Percentiles rank a stretch among this genome's conserved stretches.
phyloP scores from a whole-genome alignment of 2,113 vertebrate species.

The Corvus moneduloides region DNA sequence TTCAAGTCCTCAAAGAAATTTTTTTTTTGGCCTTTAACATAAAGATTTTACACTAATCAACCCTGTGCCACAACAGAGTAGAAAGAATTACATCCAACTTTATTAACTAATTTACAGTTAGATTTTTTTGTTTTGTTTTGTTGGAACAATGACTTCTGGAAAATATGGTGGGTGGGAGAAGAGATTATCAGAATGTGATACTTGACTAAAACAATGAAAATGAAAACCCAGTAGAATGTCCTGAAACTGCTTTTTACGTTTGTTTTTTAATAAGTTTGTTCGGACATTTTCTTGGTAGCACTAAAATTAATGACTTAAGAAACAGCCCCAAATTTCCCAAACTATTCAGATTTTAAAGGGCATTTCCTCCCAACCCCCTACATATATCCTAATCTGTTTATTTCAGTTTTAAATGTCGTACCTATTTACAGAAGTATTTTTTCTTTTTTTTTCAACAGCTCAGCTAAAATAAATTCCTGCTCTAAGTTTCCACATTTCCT shows the following conservation, averaged over 20 bases:
- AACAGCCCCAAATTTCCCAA: not conserved
- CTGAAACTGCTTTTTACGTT: not conserved
- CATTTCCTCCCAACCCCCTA: not conserved
- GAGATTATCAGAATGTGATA: not conserved
- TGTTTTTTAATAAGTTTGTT: not conserved
- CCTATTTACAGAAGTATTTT: not conserved
- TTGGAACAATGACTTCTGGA: not conserved
- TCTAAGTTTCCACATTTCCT: constrained; percentile 11
- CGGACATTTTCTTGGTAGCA: not conserved
- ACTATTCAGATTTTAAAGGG: not conserved
- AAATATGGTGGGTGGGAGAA: not conserved
- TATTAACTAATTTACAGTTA: not conserved
- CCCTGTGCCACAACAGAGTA: fast-evolving
- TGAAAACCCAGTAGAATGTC: not conserved
- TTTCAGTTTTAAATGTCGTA: not conserved
- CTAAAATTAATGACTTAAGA: not conserved
- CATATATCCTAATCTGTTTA: not conserved
- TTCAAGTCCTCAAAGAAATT: not conserved
- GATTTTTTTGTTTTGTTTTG: not conserved
- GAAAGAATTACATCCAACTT: not conserved
- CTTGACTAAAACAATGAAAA: constrained; percentile 14
- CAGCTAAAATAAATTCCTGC: not conserved
- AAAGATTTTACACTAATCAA: not conserved
- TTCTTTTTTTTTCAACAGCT: not conserved
- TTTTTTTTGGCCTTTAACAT: not conserved